Conservation (phyloP, 1,140 invertebrate genomes). For the Lordiphosa stackelbergi region DNA sequence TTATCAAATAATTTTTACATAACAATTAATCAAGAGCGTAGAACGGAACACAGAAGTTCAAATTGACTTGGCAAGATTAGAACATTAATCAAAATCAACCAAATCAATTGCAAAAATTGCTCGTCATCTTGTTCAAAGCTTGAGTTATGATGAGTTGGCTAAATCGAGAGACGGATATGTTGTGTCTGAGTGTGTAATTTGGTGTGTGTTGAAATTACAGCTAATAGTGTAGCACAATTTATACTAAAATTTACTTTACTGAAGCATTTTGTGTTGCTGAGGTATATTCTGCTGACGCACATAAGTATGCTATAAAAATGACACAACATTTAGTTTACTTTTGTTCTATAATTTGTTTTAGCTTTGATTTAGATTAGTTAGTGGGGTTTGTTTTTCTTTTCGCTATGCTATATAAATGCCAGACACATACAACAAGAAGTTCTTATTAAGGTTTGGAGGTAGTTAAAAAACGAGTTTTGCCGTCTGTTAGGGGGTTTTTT, state of each 20-base stretch:
- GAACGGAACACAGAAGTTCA: conserved; percentile 27
- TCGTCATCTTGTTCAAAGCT: conserved; percentile 45
- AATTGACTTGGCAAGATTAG: conserved; percentile 28
- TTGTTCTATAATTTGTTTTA: conserved; percentile 25
- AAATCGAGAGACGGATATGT: conserved; percentile 34
- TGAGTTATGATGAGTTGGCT: conserved; percentile 63
- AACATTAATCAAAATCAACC: conserved; percentile 56
- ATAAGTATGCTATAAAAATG: conserved; percentile 63
- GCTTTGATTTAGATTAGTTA: conserved; percentile 26
- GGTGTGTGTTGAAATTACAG: conserved; percentile 41
- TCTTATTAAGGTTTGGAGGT: conserved; percentile 36
- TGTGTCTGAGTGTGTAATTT: conserved; percentile 19
- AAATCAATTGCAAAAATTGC: conserved; percentile 47
- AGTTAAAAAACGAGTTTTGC: conserved; percentile 52
- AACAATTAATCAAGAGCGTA: conserved; percentile 55
- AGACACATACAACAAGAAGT: conserved; percentile 68
- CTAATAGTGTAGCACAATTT: conserved; percentile 49
- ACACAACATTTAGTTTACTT: conserved; percentile 64
- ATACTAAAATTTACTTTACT: conserved; percentile 54
- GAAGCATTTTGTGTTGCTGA: conserved; percentile 47
- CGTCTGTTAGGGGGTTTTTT: background rate
- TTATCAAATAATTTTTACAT: conserved; percentile 46
- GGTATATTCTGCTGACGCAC: conserved; percentile 40
- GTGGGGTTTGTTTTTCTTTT: conserved; percentile 10
- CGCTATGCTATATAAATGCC: conserved; percentile 50